phyloP scores from a whole-genome alignment of 2,888 invertebrate species.

The Chelonus formosanus region DNA sequence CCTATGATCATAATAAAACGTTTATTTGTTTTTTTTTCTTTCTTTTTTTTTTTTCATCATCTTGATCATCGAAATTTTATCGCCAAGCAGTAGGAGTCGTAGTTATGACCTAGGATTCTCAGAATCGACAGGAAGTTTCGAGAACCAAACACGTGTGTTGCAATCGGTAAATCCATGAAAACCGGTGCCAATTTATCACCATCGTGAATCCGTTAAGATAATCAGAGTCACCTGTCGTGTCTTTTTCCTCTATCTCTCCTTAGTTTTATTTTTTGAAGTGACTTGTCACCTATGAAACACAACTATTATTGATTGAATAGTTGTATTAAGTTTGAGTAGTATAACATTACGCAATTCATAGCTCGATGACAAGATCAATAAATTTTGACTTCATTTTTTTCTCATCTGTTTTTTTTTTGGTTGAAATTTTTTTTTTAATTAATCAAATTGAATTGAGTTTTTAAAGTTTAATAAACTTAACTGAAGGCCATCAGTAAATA shows the following conservation, averaged over 20 bases:
- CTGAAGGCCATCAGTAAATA: too few relatives aligned
- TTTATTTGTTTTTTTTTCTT: not conserved
- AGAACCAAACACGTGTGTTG: constrained; percentile 5
- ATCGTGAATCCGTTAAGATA: constrained; percentile 13
- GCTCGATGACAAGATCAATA: constrained; percentile 20
- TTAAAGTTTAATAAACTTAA: too few relatives aligned
- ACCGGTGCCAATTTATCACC: constrained; percentile 17
- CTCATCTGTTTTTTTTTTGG: not conserved
- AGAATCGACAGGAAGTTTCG: constrained; percentile 10
- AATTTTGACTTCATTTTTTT: constrained; percentile 8
- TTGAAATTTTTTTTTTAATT: not conserved
- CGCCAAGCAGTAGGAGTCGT: too few relatives aligned
- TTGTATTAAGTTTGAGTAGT: not conserved
- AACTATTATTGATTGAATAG: not conserved
- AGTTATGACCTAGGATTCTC: constrained; percentile 8
- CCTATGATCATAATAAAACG: not conserved
- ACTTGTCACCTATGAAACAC: constrained; percentile 4
- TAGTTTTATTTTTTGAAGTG: constrained; percentile 3
- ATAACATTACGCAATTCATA: not conserved
- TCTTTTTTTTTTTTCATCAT: constrained; percentile 15
- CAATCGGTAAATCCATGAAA: constrained; percentile 12
- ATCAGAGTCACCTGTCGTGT: constrained; percentile 12
- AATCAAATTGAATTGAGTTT: too few relatives aligned
- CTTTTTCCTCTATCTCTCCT: not conserved
- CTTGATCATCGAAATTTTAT: constrained; percentile 1